These are phyloP conservation scores for Tubulanus polymorphus DNA, from an alignment of 2,888 invertebrate genomes.

Conservation along the genomic window DNA sequence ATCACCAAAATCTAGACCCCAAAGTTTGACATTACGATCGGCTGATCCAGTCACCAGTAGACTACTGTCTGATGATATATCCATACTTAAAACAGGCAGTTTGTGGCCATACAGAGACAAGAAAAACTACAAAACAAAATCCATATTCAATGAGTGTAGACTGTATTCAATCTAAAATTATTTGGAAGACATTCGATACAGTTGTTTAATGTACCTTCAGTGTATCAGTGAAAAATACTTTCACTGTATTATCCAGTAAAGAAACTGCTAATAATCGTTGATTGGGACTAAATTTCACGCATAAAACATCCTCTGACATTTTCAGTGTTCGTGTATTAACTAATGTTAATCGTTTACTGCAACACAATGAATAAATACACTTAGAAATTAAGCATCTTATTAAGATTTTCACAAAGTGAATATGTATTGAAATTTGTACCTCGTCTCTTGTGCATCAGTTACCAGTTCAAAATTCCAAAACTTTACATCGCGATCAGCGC, in stretches of 20 bases:
- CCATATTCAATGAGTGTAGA: no score
- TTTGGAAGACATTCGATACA: neutral
- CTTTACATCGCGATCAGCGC: constrained; percentile 85
- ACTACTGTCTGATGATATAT: constrained; percentile 73
- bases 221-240: constrained; percentile 89
- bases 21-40: constrained; percentile 93
- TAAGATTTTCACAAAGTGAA: no score
- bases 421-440: constrained; percentile 22
- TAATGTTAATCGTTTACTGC: constrained; percentile 53
- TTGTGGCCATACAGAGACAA: constrained; percentile 94
- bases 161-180: neutral
- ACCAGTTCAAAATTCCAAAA: constrained; percentile 91
- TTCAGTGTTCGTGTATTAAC: constrained; percentile 78
- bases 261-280: constrained; percentile 84
- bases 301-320: constrained; percentile 81
- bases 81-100: constrained; percentile 86
- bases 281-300: constrained; percentile 77
- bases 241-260: constrained; percentile 87
- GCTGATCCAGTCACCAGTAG: constrained; percentile 91
- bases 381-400: constrained; percentile 17
- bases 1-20: constrained; percentile 99
- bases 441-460: constrained; percentile 61
- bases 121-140: constrained; percentile 68
- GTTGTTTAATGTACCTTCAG: constrained; percentile 87
- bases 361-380: constrained; percentile 12